Base-by-base conservation (phyloP, 2,888 invertebrate genomes). In the Byasa hedistus region DNA sequence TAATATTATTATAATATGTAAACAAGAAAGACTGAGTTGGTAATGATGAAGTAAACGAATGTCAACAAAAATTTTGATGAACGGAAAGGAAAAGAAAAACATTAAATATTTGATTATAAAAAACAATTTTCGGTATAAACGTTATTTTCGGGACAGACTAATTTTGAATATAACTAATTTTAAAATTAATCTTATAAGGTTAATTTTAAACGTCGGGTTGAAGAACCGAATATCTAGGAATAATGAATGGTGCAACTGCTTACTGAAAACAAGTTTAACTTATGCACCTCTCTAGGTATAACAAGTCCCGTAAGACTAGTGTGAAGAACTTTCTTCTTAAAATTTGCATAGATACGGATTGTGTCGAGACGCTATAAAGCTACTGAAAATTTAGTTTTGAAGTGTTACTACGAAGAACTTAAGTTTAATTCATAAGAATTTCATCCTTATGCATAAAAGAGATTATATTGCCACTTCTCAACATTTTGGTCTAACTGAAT, bases 251-350 rank as follows among this genome's bases (percentile, higher is more conserved):
- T n/a, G n/a, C 19, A n/a, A 8, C n/a, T 48, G 5, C 36, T 57
- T 51, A 17, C 39, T 21, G 51, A 19, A 39, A 59, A 54, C 59
- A 59, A 59, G 12, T 59, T 27, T 59, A 24, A 58, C n/a, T 55
- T 44, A 58, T 55, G 58, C 58, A 58, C 17, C 3, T 64, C 44
- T 5, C 21, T n/a, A 54, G n/a, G n/a, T 55, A 2, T 55, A 19
- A 56, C 24, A 44, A 19, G 55, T 64, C 64, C 54, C 59, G 21
- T 1, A 21, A 17, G 64, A 59, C 15, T 59, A 27, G 21, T 17
- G 54, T 22, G 23, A 36, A 21, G 22, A 64, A 63, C 57, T 63
- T 57, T 19, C 27, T 17, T 22, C n/a, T n/a, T 48, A 48, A 48
- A n/a, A 19, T 48, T 48, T 48, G n/a, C 48, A 48, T 48, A 48